Conservation (phyloP, 2,113 vertebrate genomes). For the Acinonyx jubatus region DNA sequence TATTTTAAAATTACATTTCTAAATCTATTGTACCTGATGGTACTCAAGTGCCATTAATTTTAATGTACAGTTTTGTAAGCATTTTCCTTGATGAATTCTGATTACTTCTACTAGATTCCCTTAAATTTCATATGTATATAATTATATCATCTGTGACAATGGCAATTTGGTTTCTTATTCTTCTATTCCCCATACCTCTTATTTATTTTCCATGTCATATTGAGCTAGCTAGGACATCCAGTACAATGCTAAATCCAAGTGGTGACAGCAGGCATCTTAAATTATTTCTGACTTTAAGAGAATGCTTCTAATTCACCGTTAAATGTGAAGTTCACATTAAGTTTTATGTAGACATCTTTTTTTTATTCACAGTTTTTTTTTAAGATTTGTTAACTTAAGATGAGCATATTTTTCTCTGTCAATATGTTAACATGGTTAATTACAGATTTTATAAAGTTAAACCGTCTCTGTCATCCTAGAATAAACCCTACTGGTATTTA, state of each 20-base stretch:
- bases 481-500: constrained; percentile 10
- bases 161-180: not conserved
- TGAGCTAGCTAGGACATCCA: not conserved
- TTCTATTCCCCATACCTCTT: not conserved
- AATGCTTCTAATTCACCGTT: not conserved
- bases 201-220: not conserved
- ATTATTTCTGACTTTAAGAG: constrained; percentile 8
- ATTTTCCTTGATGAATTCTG: not conserved
- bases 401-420: not conserved
- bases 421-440: not conserved
- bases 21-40: not conserved
- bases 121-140: not conserved
- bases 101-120: not conserved
- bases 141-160: not conserved
- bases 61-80: not conserved
- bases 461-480: not conserved
- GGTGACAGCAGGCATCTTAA: not conserved
- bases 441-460: not conserved
- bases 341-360: not conserved
- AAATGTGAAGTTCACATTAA: not conserved
- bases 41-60: not conserved
- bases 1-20: not conserved
- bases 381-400: not conserved
- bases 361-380: not conserved
- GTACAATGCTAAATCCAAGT: not conserved